Evolutionary conservation across 2,888 invertebrate genomes (phyloP), one percentile per base, ranked within the genome.

Genomic region (Dasypolia templi): DNA sequence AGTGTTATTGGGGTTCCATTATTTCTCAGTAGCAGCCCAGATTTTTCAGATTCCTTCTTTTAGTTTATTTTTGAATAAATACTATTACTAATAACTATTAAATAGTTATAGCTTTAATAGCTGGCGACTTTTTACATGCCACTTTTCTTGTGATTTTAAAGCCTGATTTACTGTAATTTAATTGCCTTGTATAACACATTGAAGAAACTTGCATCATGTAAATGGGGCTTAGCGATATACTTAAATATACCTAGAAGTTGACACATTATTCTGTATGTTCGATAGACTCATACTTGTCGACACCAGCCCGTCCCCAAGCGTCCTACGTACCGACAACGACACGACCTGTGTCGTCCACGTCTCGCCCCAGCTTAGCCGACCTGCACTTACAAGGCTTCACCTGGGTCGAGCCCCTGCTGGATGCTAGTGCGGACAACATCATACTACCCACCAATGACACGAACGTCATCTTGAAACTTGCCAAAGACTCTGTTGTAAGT

Each of bases 351-450:
- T 0, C 35, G 12, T 59, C 72, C 17, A n/a, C 78, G 7, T 3
- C 49, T 12, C 71, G 42, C 19, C 72, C 84, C 11, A 72, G 39
- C 19, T 79, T 91, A 46, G 72, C 65, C 12, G 69, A 74, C 49
- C 94, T 92, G 81, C 87, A 89, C 65, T 87, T 95, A 63, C 82
- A 92, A 39, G 84, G 83, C n/a, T 95, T 85, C 88, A 70, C 81
- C 7, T 95, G 95, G 95, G 69, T 89, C 22, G 82, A 87, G 61
- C 66, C 89, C 11, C 79, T 95, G 65, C 79, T 95, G 53, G 89
- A 92, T 72, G 74, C 72, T 5, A 84, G 76, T 19, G 78, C 86
- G 1, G 91, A 91, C 32, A 76, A 87, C 6, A 80, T 95, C 35
- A 73, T 87, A 4, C 78, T 95, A 51, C 78, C 83, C 7, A 77